Evolutionary conservation across 1,140 invertebrate genomes (phyloP), one percentile per base, ranked within the genome.

Genomic region (Oryzaephilus surinamensis): DNA sequence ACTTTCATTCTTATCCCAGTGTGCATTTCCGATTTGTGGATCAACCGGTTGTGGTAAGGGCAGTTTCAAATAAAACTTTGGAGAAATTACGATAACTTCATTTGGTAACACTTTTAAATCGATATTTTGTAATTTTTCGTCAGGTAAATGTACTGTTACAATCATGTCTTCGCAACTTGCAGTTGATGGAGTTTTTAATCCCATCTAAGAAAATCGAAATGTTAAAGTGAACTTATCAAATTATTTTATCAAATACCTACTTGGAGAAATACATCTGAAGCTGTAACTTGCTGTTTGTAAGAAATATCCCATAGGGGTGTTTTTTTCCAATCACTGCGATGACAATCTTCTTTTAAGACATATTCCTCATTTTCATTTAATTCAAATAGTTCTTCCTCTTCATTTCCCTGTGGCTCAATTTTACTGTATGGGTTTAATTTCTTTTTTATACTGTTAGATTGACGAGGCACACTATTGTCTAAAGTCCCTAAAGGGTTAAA

Each of bases 121-220:
- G 8, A 84, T 69, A 39, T 73, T 65, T 51, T 76, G 73, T 16
- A 63, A 58, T 37, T 68, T 69, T 58, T 89, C 85, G 10, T 71
- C 76, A 0, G 84, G 79, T 56, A 94, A 61, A 45, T 74, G 65
- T 5, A 94, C 72, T 34, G 71, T 71, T 0, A 93, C 62, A 2
- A 88, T 69, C 57, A 93, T 74, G 60, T 85, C 80, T 58, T 93
- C 87, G 58, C 89, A 93, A 55, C 87, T 91, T 0, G 84, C 70
- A 1, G 84, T 82, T 0, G 74, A 63, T 17, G 82, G 75, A 6
- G 81, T 90, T 62, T 90, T 92, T 38, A 77, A 77, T 0, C 84
- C 79, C 73, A 93, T 84, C 82, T 87, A 46, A 43, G 59, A 55
- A 41, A 38, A 45, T 32, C 42, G 21, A 45, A 33, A 38, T 35